Base-by-base conservation (phyloP, 2,888 invertebrate genomes). In the Heliconius ethilla region DNA sequence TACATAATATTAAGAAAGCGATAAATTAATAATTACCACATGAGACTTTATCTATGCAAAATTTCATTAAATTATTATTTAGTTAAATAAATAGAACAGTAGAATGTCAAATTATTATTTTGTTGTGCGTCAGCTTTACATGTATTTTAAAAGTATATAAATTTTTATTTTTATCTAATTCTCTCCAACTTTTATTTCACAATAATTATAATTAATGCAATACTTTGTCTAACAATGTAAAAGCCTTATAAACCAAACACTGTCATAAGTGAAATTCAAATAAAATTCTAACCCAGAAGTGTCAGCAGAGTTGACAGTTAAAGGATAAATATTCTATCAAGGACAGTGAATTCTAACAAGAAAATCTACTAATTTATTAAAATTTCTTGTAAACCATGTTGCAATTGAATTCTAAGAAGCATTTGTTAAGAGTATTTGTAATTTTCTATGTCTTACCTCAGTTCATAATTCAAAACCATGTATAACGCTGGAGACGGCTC, bases 401-500 rank as follows among this genome's bases (percentile, higher is more conserved):
- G 33, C 7, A 33, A 37, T 40, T 40, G 13, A n/a, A 25, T 40
- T 37, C 5, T 15, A n/a, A 55, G 51, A 55, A 25, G 22, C 22
- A 55, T 29, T 55, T 55, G 6, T n/a, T 33, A 13, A 13, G 11
- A 33, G 7, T 33, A 55, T 55, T 33, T 1, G 7, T 37, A n/a
- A 29, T 33, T 15, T 72, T 72, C 13, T 69, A 7, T 25, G 15
- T n/a, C 82, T 82, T 82, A 95, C 94, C 89, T 94, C 67, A 96
- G 89, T 86, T 96, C 95, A 80, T 96, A 96, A 86, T 97, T 97
- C 25, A 97, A 92, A 92, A 97, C 96, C 83, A 97, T 90, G 85
- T 96, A 97, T 6, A 98, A 91, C 83, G 97, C 97, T 59, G 97
- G 96, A 4, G 95, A 93, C 0, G 97, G 96, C 82, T 97, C 97